Evolutionary conservation across 2,888 invertebrate species (phyloP), one percentile per base, ranked within the genome.

Genomic region (Tyria jacobaeae): DNA sequence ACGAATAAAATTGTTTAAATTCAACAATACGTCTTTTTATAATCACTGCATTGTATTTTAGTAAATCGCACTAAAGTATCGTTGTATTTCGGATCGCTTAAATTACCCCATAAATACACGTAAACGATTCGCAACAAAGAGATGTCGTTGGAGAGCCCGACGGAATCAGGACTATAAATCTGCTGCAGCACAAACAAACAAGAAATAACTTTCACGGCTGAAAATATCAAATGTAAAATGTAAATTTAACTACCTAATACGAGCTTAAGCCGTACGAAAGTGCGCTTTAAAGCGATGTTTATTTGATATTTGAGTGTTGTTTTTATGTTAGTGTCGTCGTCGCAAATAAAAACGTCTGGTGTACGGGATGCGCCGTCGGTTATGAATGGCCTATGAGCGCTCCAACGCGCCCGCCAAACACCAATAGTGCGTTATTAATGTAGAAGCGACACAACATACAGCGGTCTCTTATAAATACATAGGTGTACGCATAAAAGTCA

Each of bases 211-310:
- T 89, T 90, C 91, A 91, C 91, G 90, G 90, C 88, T 87, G 89
- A 87, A 91, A 91, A 89, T 91, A 91, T 91, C 90, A 91, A 91
- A 91, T 90, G 90, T 88, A 89, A 91, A 91, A 91, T 92, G 92
- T 91, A 91, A 92, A 92, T 92, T 91, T 91, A 91, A 92, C 88
- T 89, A 89, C 92, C 91, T 92, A 92, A 92, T 92, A 88, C 90
- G 88, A 84, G 84, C 84, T 87, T 84, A 85, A 88, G 88, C 83
- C 55, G 55, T 73, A 84, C 85, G 83, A 85, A 85, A 87, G 84
- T 86, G 84, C 85, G 88, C 87, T 89, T 85, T 86, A 87, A 89
- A 89, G 86, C 85, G 82, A 84, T 91, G 89, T 90, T 91, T 90
- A 89, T 92, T 89, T 87, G 86, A 85, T 80, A 88, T 89, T 88